Conservation (phyloP, 2,888 invertebrate species). For the Atethmia centrago region DNA sequence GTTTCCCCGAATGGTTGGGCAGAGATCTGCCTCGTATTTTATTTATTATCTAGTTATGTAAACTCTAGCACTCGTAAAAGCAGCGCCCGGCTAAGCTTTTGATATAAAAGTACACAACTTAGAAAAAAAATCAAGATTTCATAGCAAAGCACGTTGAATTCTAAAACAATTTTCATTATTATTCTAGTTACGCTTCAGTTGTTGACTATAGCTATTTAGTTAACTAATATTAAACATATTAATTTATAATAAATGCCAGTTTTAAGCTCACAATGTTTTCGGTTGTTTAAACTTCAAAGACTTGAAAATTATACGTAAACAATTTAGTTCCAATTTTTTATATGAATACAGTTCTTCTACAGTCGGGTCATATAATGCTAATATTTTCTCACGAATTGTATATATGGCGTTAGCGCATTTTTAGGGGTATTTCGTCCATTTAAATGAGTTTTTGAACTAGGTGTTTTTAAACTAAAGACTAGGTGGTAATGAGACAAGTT, state of each 20-base stretch:
- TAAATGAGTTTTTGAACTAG: constrained; percentile 59
- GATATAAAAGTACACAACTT: constrained; percentile 57
- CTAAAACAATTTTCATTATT: constrained; percentile 51
- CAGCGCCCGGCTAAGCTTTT: constrained; percentile 62
- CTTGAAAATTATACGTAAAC: constrained; percentile 67
- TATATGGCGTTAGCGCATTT: constrained; percentile 57
- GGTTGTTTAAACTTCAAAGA: constrained; percentile 64
- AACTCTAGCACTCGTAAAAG: constrained; percentile 33
- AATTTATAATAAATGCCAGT: constrained; percentile 56
- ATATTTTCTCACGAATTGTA: constrained; percentile 50
- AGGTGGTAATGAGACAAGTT: constrained; percentile 38
- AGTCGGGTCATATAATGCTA: constrained; percentile 38
- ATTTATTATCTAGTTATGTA: constrained; percentile 37
- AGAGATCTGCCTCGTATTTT: no score
- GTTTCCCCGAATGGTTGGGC: not conserved
- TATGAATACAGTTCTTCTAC: constrained; percentile 43
- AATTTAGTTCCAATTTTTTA: constrained; percentile 55
- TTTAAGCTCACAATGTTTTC: constrained; percentile 59
- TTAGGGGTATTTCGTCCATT: constrained; percentile 62
- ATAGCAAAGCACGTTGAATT: constrained; percentile 60
- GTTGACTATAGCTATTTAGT: constrained; percentile 50
- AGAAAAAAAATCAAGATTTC: constrained; percentile 57
- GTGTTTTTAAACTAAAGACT: constrained; percentile 60
- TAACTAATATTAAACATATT: constrained; percentile 48
- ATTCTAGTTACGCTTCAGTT: constrained; percentile 55